Evolutionary conservation across 2,113 vertebrate species (phyloP), one percentile per base, ranked within the genome.

Genomic region (Ageneiosus marmoratus): DNA sequence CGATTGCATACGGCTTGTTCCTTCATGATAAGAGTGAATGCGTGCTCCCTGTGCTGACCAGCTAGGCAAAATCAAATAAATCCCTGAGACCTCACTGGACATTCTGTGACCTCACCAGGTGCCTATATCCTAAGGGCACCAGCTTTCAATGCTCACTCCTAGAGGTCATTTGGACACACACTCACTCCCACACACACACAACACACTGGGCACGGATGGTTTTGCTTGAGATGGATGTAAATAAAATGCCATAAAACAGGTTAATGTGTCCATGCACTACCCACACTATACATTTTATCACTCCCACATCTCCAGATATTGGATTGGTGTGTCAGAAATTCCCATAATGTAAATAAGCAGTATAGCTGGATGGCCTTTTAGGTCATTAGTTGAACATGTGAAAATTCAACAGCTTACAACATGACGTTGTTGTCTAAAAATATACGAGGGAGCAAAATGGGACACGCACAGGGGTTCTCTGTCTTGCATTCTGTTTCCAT

Each of bases 11-110:
- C 29, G 65, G 83, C 86, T 86, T 87, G 87, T 87, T 88, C 82
- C 88, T 90, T 78, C n/a, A 60, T 69, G 88, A 90, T 90, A 90
- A 90, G 87, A 81, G 32, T 29, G 24, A 69, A 79, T 20, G 37
- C 29, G 51, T 83, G 82, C 41, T 69, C 76, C 32, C 83, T 44
- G 12, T 56, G 34, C 53, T 73, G 82, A 50, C 58, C 77, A 44
- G 22, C 74, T 58, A 27, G 67, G 62, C 58, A n/a, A 84, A 84
- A 87, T 77, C 83, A 84, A 87, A 81, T 83, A 81, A 78, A 65
- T 75, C 78, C 73, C 18, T 7, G 12, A 48, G 82, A 84, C 85
- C 75, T 55, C 41, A 34, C 67, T 81, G 74, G 78, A 73, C 86
- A 74, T 55, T 24, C 75, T 55, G 46, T 82, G 85, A 86, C 83